A percentile compares a stretch with the other conserved stretches of the same genome.
These are phyloP conservation scores for Phyllotreta striolata DNA, from an alignment of 2,888 invertebrate genomes.

Conservation along the genomic window DNA sequence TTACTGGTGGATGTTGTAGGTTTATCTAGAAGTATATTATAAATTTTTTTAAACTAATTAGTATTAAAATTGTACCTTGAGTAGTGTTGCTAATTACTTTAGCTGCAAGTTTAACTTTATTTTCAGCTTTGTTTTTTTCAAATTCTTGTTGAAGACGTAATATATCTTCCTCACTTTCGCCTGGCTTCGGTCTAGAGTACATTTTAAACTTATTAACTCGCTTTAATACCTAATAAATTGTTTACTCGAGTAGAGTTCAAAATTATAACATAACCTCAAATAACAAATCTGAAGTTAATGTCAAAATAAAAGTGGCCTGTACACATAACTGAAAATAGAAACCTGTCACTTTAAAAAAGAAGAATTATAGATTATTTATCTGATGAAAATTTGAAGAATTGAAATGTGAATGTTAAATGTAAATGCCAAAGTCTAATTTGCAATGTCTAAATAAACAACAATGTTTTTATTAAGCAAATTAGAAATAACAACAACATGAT, in stretches of 20 bases:
- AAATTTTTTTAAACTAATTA: constrained; percentile 19
- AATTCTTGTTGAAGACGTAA: constrained; percentile 78
- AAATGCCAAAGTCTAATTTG: constrained; percentile 1
- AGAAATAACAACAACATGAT: constrained; percentile 32
- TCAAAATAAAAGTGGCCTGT: no score
- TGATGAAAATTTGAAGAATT: not conserved
- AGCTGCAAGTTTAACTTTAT: constrained; percentile 70
- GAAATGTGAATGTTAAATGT: constrained; percentile 3
- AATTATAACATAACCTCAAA: no score
- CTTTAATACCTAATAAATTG: not conserved
- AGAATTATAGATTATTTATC: not conserved
- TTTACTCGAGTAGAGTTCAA: no score
- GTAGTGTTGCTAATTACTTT: constrained; percentile 61
- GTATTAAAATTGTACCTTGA: constrained; percentile 30
- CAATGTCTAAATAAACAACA: constrained; percentile 11
- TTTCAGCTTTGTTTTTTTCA: constrained; percentile 65
- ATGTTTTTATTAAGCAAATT: constrained; percentile 1
- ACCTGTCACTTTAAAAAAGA: no score
- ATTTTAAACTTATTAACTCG: constrained; percentile 55
- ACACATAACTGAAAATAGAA: no score
- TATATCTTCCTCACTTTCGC: constrained; percentile 78
- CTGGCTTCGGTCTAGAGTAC: constrained; percentile 72
- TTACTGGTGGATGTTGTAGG: constrained; percentile 13
- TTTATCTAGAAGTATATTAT: constrained; percentile 28
- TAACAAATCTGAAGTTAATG: no score